Percentiles rank a stretch among this genome's conserved stretches.
These are phyloP conservation scores for Taenioides sp. DNA, from an alignment of 2,797 vertebrate species.

Conservation along the genomic window DNA sequence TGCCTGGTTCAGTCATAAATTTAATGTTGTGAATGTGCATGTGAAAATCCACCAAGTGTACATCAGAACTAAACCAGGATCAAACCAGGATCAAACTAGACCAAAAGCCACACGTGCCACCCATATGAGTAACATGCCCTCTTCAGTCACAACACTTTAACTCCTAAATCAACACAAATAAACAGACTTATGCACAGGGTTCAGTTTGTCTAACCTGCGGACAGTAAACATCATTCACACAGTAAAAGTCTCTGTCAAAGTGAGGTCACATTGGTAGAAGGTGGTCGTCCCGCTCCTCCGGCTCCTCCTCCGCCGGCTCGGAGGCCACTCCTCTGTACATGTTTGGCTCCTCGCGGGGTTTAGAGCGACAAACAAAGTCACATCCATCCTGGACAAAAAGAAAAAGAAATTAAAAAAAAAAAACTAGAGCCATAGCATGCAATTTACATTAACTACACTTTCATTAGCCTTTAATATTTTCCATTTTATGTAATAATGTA, in stretches of 20 bases:
- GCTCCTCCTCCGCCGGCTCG: conserved; percentile 87
- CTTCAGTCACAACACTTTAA: not conserved
- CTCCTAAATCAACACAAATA: conserved; percentile 35
- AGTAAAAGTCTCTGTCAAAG: conserved; percentile 38
- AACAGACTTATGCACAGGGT: conserved; percentile 52
- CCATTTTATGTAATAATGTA: no score
- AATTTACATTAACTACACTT: no score
- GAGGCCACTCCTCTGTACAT: conserved; percentile 84
- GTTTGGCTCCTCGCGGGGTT: conserved; percentile 78
- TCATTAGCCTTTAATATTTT: no score
- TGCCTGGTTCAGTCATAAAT: no score
- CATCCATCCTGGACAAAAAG: conserved; percentile 86
- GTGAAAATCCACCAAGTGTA: no score
- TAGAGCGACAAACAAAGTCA: conserved; percentile 93
- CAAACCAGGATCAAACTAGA: not conserved
- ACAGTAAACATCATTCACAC: conserved; percentile 47
- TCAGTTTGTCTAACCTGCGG: conserved; percentile 45
- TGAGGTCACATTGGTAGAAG: conserved; percentile 93
- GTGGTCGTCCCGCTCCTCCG: conserved; percentile 95
- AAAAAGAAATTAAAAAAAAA: not conserved
- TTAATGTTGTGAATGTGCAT: no score
- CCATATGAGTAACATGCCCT: no score
- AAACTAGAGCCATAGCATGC: no score
- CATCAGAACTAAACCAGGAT: not conserved
- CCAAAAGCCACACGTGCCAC: no score